Conservation (phyloP, 2,113 vertebrate species). For the Aix galericulata region DNA sequence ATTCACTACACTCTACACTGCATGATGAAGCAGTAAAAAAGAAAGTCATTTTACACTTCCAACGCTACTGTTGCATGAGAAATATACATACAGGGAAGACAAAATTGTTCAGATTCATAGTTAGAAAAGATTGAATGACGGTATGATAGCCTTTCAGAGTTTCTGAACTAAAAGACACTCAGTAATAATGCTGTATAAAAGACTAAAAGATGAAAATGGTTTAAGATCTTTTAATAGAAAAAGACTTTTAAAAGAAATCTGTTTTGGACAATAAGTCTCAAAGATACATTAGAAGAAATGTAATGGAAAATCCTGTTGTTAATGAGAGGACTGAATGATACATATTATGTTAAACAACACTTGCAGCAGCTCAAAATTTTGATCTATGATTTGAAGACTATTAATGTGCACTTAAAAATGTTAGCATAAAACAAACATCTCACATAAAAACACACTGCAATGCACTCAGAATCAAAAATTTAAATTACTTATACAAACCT, state of each 20-base stretch:
- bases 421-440: neutral
- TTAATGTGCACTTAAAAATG: neutral
- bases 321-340: neutral
- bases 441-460: neutral
- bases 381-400: neutral
- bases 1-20: neutral
- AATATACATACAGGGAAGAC: neutral
- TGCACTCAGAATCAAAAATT: neutral
- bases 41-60: neutral
- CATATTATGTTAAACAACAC: neutral
- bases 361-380: neutral
- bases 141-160: neutral
- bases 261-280: neutral
- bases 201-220: neutral
- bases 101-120: neutral
- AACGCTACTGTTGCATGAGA: neutral
- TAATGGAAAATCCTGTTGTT: neutral
- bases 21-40: neutral
- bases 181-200: neutral
- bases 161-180: neutral
- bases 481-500: constrained; percentile 77
- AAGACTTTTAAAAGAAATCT: neutral
- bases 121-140: neutral
- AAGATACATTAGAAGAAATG: neutral
- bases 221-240: neutral